Conservation (phyloP, 1,140 invertebrate genomes). For the Aleiodes sp. region DNA sequence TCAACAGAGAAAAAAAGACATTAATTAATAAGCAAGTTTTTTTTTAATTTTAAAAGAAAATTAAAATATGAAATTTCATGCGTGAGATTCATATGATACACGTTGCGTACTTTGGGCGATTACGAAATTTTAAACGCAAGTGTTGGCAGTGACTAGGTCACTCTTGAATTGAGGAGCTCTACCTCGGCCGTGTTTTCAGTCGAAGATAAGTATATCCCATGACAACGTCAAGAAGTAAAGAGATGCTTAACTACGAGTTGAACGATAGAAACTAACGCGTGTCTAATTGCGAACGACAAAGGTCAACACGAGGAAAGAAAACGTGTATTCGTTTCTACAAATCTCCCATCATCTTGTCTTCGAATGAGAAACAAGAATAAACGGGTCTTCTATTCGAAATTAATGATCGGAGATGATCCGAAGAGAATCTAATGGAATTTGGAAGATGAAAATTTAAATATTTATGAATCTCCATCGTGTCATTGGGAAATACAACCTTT, state of each 20-base stretch:
- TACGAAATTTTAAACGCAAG: conserved; percentile 48
- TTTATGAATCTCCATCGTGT: background rate
- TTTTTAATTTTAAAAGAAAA: too few relatives aligned
- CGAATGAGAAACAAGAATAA: too few relatives aligned
- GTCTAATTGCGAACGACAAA: background rate
- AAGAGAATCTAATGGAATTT: too few relatives aligned
- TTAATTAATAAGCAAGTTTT: too few relatives aligned
- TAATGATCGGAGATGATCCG: too few relatives aligned
- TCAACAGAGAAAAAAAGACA: background rate
- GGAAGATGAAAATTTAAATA: too few relatives aligned
- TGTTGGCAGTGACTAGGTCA: conserved; percentile 41
- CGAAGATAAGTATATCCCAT: background rate
- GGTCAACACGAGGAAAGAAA: background rate
- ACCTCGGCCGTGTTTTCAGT: background rate
- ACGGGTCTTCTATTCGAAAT: too few relatives aligned
- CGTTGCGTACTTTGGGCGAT: conserved; percentile 16
- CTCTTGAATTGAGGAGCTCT: conserved; percentile 19
- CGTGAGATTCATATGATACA: background rate
- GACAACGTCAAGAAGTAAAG: background rate
- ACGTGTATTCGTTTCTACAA: background rate
- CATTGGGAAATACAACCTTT: background rate
- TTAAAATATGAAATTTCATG: background rate
- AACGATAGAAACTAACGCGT: background rate
- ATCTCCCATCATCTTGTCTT: background rate
- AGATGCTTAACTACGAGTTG: background rate